Conservation (phyloP, 1,140 invertebrate genomes). For the Mercenaria mercenaria region DNA sequence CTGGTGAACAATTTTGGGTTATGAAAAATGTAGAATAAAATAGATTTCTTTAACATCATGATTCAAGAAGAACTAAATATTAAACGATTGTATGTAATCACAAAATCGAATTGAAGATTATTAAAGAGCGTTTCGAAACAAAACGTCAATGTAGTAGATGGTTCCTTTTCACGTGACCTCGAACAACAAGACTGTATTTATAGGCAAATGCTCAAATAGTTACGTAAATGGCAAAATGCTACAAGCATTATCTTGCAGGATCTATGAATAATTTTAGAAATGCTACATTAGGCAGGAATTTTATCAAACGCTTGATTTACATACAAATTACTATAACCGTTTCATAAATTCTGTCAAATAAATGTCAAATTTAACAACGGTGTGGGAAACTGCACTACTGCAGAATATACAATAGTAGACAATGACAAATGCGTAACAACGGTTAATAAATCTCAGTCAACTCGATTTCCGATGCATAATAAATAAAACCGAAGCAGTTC, state of each 20-base stretch:
- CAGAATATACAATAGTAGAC: not conserved
- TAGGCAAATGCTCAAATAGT: no score
- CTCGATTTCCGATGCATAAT: not conserved
- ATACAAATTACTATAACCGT: not conserved
- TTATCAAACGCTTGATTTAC: not conserved
- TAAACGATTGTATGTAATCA: no score
- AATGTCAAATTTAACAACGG: conserved; percentile 4
- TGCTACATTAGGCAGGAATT: not conserved
- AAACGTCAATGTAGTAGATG: no score
- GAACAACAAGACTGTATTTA: no score
- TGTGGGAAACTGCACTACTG: not conserved
- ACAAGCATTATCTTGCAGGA: not conserved
- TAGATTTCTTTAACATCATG: no score
- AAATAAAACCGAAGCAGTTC: not conserved
- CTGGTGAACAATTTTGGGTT: no score
- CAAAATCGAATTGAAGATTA: no score
- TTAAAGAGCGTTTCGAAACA: no score
- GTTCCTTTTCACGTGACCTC: no score
- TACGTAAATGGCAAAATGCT: no score
- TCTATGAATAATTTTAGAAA: not conserved
- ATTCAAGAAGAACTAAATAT: no score
- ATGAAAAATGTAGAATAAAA: no score
- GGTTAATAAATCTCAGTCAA: not conserved
- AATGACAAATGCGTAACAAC: not conserved
- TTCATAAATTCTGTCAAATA: conserved; percentile 12